Evolutionary conservation across 2,888 invertebrate species (phyloP).

Genomic region (Patella caerulea): DNA sequence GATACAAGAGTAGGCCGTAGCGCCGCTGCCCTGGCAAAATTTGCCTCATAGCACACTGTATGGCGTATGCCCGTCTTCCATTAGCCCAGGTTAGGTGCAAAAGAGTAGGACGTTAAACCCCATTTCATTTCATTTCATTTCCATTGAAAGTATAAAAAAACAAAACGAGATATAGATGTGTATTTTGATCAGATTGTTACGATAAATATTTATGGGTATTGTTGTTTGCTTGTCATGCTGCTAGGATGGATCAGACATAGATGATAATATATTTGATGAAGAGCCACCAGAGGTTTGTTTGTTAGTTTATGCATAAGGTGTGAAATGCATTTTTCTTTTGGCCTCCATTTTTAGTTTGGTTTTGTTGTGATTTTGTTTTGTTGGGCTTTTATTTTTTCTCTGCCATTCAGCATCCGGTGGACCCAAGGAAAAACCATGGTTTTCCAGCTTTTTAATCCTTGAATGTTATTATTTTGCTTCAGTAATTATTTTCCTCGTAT

Average conservation of each 20-base stretch:
- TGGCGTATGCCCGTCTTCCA: too few species aligned
- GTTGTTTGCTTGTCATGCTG: constrained; percentile 1
- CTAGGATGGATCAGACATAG: constrained; percentile 33
- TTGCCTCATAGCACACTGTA: too few species aligned
- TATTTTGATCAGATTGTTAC: not conserved
- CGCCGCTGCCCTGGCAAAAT: too few species aligned
- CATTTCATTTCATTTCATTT: too few species aligned
- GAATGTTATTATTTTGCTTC: too few species aligned
- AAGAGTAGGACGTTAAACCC: too few species aligned
- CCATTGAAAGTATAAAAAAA: too few species aligned
- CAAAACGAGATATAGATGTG: not conserved
- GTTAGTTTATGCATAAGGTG: not conserved
- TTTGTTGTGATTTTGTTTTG: not conserved
- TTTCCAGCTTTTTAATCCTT: too few species aligned
- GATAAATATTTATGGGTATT: constrained; percentile 7
- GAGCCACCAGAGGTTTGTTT: constrained; percentile 21
- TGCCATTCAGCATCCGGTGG: not conserved
- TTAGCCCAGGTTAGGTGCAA: too few species aligned
- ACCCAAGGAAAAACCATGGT: too few species aligned
- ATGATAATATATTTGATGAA: constrained; percentile 32
- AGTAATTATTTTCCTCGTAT: too few species aligned
- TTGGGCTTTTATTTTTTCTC: constrained; percentile 1
- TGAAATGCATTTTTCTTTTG: not conserved
- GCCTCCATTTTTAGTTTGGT: not conserved
- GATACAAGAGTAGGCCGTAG: too few species aligned